A percentile compares a stretch with the other conserved stretches of the same genome.
phyloP scores from a whole-genome alignment of 2,113 vertebrate genomes.

The Bostrychus sinensis region DNA sequence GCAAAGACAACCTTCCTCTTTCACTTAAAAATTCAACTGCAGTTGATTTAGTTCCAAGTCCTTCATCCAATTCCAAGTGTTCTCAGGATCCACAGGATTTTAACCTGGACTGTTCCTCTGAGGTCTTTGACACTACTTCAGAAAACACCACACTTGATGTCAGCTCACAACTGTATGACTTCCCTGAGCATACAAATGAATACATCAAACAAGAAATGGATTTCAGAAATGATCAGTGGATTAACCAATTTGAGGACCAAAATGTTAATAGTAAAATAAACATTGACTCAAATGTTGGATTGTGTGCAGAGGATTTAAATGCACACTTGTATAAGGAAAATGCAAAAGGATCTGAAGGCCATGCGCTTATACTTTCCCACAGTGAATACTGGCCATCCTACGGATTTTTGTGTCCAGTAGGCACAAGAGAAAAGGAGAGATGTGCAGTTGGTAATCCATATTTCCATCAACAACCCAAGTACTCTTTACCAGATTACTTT shows the following conservation, averaged over 20 bases:
- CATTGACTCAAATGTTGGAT: not conserved
- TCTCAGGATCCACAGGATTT: not conserved
- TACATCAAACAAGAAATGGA: not conserved
- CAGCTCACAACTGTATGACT: not conserved
- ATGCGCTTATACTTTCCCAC: not conserved
- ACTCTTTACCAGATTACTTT: not conserved
- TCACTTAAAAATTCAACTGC: not conserved
- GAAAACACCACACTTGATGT: not conserved
- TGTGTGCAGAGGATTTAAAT: not conserved
- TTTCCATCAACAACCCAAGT: slow-evolving; percentile 18
- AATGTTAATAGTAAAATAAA: not conserved
- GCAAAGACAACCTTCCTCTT: not conserved
- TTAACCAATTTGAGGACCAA: not conserved
- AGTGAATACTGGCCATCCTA: not conserved
- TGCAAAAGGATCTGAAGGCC: not conserved
- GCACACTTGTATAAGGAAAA: no score
- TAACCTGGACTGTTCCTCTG: not conserved
- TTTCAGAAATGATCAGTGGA: not conserved
- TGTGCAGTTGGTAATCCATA: not conserved
- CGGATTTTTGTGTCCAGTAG: not conserved
- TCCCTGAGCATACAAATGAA: not conserved
- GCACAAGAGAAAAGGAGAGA: not conserved
- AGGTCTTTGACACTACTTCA: not conserved
- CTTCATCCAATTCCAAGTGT: not conserved
- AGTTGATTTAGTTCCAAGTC: not conserved